Percentiles rank a stretch among this genome's conserved stretches.
Conservation (phyloP, 2,113 vertebrate species). For the Capreolus pygargus region DNA sequence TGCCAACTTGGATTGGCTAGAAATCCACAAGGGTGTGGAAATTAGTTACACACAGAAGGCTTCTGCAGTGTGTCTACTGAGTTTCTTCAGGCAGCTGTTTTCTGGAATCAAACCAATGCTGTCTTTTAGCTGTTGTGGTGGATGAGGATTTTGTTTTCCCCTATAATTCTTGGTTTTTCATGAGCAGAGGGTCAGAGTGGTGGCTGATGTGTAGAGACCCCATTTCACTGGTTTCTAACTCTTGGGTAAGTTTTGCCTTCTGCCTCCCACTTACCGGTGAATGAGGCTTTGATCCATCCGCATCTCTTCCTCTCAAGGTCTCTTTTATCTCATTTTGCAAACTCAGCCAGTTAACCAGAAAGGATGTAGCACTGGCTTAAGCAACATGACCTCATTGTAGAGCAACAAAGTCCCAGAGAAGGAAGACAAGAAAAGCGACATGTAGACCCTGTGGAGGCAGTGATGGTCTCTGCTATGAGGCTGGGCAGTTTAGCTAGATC, state of each 20-base stretch:
- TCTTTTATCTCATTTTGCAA: background rate
- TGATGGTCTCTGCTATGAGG: background rate
- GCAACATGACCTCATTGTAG: accelerated
- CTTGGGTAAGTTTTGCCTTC: background rate
- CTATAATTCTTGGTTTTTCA: background rate
- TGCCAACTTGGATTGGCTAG: constrained; percentile 22
- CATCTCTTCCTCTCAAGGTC: accelerated
- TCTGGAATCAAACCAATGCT: background rate
- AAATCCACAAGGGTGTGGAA: background rate
- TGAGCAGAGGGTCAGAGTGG: background rate
- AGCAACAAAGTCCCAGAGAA: accelerated
- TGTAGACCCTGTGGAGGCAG: accelerated
- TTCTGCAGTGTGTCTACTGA: background rate
- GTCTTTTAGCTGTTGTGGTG: accelerated
- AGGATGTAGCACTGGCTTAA: accelerated
- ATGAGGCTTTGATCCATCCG: accelerated
- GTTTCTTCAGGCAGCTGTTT: background rate
- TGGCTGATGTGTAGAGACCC: background rate
- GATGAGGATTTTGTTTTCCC: background rate
- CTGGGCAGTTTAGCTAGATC: accelerated
- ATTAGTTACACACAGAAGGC: constrained; percentile 1
- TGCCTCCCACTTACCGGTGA: background rate
- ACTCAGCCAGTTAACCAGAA: too few species aligned
- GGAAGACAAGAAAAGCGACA: accelerated
- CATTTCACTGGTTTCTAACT: background rate